Base-by-base conservation (phyloP, 2,888 invertebrate genomes). In the Unio pictorum region DNA sequence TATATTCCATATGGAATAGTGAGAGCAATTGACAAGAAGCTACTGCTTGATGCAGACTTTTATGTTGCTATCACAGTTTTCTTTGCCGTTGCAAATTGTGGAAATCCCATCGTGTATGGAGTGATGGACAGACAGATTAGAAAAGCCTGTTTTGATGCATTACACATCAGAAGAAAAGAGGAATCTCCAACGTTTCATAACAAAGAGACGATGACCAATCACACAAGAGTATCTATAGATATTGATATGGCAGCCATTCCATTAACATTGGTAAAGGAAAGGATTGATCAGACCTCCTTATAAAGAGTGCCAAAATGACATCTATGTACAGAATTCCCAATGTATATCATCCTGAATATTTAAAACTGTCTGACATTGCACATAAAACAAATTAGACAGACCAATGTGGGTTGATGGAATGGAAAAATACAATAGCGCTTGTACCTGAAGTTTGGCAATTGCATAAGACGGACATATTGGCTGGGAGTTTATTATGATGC, bases 1-100 rank as follows among this genome's bases (percentile, higher is more conserved):
- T 89, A 87, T 74, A 75, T 89, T 55, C 88, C 88, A 1, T 89
- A 89, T 71, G 87, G 88, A 34, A 83, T 87, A 28, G 85, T 88
- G 17, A 83, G 89, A 55, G 85, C 84, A 56, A 85, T 86, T 30
- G 89, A 89, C 75, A 83, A 84, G 70, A 81, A 82, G 67, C 78
- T 87, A 55, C 75, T 80, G 56, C 76, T 86, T 55, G 79, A 83
- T 67, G 87, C 87, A 7, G 87, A 88, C 69, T 85, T 87, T 66
- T 89, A 89, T 75, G 89, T 88, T 7, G 83, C 84, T 1, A 86
- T 89, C 55, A 84, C 88, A 4, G 88, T 89, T 3, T 82, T 87
- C 67, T 89, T 87, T 73, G 88, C 87, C n/a, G 83, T 88, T 3
- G 89, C 87, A 26, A 88, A 88, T 72, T 85, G 87, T 68, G 82